A percentile compares a stretch with the other conserved stretches of the same genome.
Evolutionary conservation across 2,797 vertebrate species (phyloP).

Genomic region (Lepus townsendii): DNA sequence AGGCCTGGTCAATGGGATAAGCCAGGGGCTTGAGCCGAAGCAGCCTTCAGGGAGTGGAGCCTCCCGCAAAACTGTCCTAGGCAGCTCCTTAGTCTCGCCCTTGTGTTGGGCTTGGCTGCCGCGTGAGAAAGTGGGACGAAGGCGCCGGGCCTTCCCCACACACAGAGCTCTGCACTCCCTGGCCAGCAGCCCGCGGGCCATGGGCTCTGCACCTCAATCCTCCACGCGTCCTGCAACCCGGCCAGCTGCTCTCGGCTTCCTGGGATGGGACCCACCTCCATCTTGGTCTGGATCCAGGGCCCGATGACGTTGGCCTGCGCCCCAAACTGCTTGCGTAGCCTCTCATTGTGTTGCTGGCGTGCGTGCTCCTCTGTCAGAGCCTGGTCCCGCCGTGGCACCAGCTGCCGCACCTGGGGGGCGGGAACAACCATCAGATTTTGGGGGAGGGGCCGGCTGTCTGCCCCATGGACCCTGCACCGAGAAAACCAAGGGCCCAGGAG

Average conservation of each 20-base stretch:
- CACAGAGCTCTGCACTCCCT: neutral
- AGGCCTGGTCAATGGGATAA: neutral
- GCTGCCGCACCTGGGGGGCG: conserved; percentile 93
- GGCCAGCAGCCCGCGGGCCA: neutral
- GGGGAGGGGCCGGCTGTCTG: neutral
- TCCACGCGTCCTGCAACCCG: neutral
- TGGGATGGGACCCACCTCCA: conserved; percentile 92
- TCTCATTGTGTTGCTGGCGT: conserved; percentile 98
- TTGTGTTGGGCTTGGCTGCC: neutral
- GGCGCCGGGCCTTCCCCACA: neutral
- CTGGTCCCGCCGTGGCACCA: conserved; percentile 97
- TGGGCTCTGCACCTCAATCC: neutral
- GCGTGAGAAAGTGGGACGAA: neutral
- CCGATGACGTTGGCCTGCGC: conserved; percentile 98
- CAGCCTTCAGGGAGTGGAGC: neutral
- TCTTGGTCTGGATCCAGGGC: conserved; percentile 99
- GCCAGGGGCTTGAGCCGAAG: neutral
- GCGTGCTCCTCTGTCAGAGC: conserved; percentile 97
- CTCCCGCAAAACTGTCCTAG: neutral
- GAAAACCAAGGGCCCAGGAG: neutral
- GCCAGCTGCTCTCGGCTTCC: neutral
- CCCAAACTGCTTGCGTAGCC: conserved; percentile 96
- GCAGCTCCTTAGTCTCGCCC: neutral
- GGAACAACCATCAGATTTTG: neutral
- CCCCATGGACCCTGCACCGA: neutral